Evolutionary conservation across 2,113 vertebrate species (phyloP), one percentile per base, ranked within the genome.

Genomic region (Antidorcas marsupialis): DNA sequence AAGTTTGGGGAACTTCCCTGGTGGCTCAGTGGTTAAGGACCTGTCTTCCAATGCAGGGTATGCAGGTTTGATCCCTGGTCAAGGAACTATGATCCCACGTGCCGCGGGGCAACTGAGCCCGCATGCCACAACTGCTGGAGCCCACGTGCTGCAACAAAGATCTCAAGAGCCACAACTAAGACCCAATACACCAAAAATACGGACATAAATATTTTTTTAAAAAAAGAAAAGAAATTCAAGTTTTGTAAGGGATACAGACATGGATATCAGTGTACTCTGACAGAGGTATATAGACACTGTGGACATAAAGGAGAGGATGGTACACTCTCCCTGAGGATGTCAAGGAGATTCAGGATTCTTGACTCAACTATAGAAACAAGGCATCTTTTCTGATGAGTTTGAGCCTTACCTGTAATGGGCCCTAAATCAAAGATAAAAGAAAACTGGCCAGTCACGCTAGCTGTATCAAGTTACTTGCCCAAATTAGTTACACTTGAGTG

Each of bases 91-190:
- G 39, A 76, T 4, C 39, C 39, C 71, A 76, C 2, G 0, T 43
- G 71, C 39, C 1, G 0, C 7, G 2, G 39, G 39, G 71, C 39
- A 45, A 45, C 71, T 45, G 23, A 43, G 71, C 71, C 71, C 3
- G 0, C 3, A 3, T 0, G 6, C 39, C 71, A 76, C 71, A 76
- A 76, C 12, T 27, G 8, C 71, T 76, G 23, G 12, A 76, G 39
- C 67, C 71, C 71, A 39, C 0, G 1, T 27, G 39, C 39, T 27
- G 3, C 39, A 43, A 45, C 0, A 0, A 74, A 74, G n/a, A 23
- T 23, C 36, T 36, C n/a, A 39, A 74, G 67, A 74, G 6, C 19
- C 67, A 39, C 67, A 74, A 5, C 39, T 39, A 74, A 74, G 67
- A 39, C 36, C 21, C 36, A 45, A 45, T 39, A 43, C 23, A 76